Percentiles rank a stretch among this genome's conserved stretches.
These are phyloP conservation scores for Ameiurus melas DNA, from an alignment of 2,113 vertebrate species.

Conservation along the genomic window DNA sequence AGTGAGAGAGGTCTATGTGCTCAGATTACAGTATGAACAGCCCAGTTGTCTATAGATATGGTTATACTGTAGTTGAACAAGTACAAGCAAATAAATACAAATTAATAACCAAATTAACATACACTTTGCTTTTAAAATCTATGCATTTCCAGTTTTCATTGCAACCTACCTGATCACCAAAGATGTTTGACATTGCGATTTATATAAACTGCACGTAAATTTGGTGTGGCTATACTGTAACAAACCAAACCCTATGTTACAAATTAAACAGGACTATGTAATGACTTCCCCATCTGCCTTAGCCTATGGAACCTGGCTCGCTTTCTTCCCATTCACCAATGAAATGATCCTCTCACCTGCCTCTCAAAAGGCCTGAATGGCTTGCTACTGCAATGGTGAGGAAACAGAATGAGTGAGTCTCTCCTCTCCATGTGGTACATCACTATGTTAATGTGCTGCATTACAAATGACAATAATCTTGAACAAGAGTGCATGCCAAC, in stretches of 20 bases:
- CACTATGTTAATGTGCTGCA: slow-evolving; percentile 3
- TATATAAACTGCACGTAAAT: neutral
- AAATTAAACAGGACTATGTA: neutral
- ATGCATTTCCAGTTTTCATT: neutral
- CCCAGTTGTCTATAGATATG: neutral
- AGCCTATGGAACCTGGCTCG: neutral
- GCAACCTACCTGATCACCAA: neutral
- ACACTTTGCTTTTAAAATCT: neutral
- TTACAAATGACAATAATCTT: slow-evolving; percentile 26
- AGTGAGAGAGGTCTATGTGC: neutral
- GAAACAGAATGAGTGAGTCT: slow-evolving; percentile 16
- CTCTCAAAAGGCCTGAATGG: neutral
- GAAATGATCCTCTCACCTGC: neutral
- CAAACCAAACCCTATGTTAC: neutral
- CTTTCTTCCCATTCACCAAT: neutral
- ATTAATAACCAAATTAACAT: neutral
- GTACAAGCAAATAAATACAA: neutral
- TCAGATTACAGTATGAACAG: neutral
- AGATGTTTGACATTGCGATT: neutral
- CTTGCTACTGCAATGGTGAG: neutral
- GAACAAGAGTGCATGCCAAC: neutral
- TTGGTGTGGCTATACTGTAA: neutral
- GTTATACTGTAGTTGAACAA: neutral
- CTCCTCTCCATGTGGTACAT: neutral
- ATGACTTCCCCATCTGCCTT: neutral